Conservation (phyloP, 2,888 invertebrate species). For the Elmis aenea region DNA sequence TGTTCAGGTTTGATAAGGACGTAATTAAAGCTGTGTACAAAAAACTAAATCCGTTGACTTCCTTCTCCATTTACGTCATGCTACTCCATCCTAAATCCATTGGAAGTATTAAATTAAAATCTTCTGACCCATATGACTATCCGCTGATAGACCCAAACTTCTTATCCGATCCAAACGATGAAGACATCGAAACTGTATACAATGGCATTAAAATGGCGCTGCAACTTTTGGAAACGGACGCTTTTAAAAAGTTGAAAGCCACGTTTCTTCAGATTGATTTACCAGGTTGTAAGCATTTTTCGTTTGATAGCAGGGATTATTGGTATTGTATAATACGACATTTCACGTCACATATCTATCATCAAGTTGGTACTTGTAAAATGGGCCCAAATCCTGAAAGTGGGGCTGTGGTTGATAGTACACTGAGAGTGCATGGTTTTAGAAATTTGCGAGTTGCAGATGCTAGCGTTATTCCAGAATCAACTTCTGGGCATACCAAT, state of each 20-base stretch:
- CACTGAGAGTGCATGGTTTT: constrained; percentile 57
- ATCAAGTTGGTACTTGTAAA: constrained; percentile 62
- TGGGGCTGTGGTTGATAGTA: constrained; percentile 58
- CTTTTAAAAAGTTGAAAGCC: constrained; percentile 56
- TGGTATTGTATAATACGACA: constrained; percentile 58
- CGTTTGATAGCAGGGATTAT: constrained; percentile 57
- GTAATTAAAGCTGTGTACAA: constrained; percentile 5
- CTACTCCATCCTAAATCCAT: constrained; percentile 32
- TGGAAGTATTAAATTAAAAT: constrained; percentile 30
- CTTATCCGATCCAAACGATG: constrained; percentile 45
- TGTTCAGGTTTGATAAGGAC: constrained; percentile 9
- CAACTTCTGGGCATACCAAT: constrained; percentile 61
- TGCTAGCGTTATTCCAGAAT: constrained; percentile 60
- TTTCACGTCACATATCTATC: constrained; percentile 58
- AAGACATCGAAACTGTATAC: constrained; percentile 59
- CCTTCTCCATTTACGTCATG: constrained; percentile 21
- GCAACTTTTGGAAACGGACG: constrained; percentile 45
- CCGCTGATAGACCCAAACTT: constrained; percentile 32
- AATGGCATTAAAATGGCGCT: constrained; percentile 49
- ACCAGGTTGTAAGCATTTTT: constrained; percentile 47
- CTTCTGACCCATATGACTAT: constrained; percentile 31
- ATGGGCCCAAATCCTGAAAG: constrained; percentile 61
- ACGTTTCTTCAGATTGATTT: no score
- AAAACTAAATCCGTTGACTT: constrained; percentile 11
- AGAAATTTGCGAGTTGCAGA: constrained; percentile 58